Evolutionary conservation across 2,113 vertebrate genomes (phyloP), one percentile per base, ranked within the genome.

Genomic region (Labeo rohita): DNA sequence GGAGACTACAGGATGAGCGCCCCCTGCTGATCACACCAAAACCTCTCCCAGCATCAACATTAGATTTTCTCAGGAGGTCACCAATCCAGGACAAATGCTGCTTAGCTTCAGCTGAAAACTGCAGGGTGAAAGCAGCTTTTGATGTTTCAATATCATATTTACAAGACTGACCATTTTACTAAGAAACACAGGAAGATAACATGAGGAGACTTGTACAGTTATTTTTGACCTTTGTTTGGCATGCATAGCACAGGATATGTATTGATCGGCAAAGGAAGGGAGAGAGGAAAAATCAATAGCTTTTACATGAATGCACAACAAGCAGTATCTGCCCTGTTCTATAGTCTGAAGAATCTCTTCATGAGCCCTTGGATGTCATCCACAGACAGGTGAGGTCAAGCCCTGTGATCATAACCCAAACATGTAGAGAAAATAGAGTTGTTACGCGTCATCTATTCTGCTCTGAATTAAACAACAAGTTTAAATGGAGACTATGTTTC

Each of bases 381-480:
- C 54, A n/a, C 78, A 91, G 91, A 93, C 89, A 92, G 86, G 78
- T 89, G 82, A 90, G 90, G 81, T 88, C 77, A 0, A 8, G 63
- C 85, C 39, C 83, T 89, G 68, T 43, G 76, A 90, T 90, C 87
- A 87, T 87, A 90, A 84, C 91, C 89, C 85, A 21, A 18, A 85
- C 86, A 75, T 86, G 87, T 92, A 74, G 85, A 88, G 78, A 91
- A 13, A 56, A 92, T 92, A 80, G 91, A 87, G 81, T 12, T 18
- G 43, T 92, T 91, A 93, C 91, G 90, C 91, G 87, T 39, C 86
- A 91, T 92, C 93, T 91, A 91, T 83, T 93, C 91, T 94, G 91
- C 89, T 93, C 92, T 93, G 94, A 95, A 95, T 96, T 95, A 96
- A 94, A 92, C 92, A 91, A 85, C 91, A 93, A 91, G 95, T 97